These are phyloP conservation scores for Mandrillus leucophaeus DNA, from an alignment of 2,113 vertebrate genomes.

Conservation along the genomic window DNA sequence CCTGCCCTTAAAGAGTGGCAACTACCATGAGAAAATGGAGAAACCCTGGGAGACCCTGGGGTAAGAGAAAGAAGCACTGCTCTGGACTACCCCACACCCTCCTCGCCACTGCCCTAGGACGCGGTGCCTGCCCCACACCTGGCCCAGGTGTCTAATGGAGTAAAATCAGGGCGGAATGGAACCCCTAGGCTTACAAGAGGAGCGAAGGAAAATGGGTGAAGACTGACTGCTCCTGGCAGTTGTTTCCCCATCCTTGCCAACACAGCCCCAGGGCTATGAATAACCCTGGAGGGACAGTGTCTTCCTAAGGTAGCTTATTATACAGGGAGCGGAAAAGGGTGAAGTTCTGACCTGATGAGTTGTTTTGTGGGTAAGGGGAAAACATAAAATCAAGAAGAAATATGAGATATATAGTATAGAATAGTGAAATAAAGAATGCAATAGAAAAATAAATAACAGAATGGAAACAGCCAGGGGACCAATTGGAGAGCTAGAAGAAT, in stretches of 20 bases:
- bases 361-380: neutral
- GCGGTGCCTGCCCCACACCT: neutral
- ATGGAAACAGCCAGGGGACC: neutral
- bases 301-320: neutral
- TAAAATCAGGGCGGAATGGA: neutral
- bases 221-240: too few relatives aligned
- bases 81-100: neutral
- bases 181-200: neutral
- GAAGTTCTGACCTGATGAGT: neutral
- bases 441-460: neutral
- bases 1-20: neutral
- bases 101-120: neutral
- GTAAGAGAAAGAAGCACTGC: too few relatives aligned
- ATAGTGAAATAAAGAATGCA: neutral
- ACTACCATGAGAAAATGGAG: neutral
- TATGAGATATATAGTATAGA: neutral
- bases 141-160: neutral
- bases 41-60: neutral
- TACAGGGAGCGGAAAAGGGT: neutral
- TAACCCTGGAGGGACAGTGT: neutral
- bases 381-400: neutral
- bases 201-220: neutral
- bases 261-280: neutral
- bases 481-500: neutral
- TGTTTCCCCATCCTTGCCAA: neutral